Evolutionary conservation across 2,113 vertebrate genomes (phyloP).

Genomic region (Mirounga angustirostris): DNA sequence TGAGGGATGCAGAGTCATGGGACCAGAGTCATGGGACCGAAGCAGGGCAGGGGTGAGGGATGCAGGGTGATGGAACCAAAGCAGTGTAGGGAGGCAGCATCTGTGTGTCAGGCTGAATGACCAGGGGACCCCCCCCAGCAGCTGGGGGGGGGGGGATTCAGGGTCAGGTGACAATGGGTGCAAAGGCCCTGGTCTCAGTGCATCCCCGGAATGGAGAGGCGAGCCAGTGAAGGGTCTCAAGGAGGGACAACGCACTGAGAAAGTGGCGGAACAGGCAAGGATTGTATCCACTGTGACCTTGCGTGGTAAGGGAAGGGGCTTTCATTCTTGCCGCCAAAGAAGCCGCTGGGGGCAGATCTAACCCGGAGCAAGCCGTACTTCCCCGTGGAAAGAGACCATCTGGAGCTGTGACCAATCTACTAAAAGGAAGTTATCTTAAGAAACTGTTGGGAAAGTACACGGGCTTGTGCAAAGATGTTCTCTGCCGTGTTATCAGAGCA

Average conservation of each 20-base stretch:
- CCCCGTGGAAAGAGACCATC: rapidly evolving
- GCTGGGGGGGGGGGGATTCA: background rate
- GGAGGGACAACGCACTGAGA: rapidly evolving
- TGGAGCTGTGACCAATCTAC: background rate
- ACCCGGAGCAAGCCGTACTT: background rate
- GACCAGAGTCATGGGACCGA: rapidly evolving
- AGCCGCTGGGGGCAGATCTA: background rate
- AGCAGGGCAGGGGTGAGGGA: rapidly evolving
- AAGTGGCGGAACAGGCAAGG: rapidly evolving
- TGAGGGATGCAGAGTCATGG: background rate
- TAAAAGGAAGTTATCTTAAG: conserved; percentile 15
- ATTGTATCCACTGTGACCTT: background rate
- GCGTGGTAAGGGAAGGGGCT: rapidly evolving
- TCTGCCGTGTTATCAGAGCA: background rate
- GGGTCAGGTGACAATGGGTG: background rate
- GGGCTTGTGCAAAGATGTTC: background rate
- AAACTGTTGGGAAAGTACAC: background rate
- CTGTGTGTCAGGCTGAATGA: background rate
- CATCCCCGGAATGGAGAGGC: background rate
- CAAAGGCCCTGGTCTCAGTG: background rate
- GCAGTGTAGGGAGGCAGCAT: background rate
- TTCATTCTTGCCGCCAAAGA: background rate
- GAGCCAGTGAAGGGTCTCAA: background rate
- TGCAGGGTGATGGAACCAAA: rapidly evolving
- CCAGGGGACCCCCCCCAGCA: background rate